Percentiles rank a stretch among this genome's conserved stretches.
These are phyloP conservation scores for Thaumatotibia leucotreta DNA, from an alignment of 1,140 invertebrate genomes.

Conservation along the genomic window DNA sequence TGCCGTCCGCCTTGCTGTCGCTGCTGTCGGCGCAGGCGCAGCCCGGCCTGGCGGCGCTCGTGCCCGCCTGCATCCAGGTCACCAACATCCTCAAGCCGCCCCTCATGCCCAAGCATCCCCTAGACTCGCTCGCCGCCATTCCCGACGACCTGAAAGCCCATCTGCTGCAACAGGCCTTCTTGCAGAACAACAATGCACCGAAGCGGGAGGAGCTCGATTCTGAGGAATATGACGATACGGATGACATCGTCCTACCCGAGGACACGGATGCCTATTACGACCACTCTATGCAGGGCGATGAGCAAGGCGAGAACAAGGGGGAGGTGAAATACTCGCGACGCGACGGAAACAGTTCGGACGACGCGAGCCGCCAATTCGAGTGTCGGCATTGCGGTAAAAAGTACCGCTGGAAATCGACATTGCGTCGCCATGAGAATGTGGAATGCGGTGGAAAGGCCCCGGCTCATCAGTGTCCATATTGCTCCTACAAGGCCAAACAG, in stretches of 20 bases:
- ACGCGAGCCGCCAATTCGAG: conserved; percentile 82
- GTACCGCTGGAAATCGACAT: conserved; percentile 89
- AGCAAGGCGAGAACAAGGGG: conserved; percentile 53
- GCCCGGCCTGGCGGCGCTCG: conserved; percentile 36
- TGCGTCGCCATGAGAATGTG: conserved; percentile 88
- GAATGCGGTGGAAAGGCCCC: conserved; percentile 92
- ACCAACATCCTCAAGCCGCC: conserved; percentile 32
- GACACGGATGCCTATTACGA: conserved; percentile 52
- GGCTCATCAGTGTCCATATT: conserved; percentile 88
- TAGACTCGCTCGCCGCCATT: conserved; percentile 23
- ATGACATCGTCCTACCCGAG: conserved; percentile 72
- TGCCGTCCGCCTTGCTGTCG: conserved; percentile 55
- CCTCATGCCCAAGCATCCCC: conserved; percentile 26
- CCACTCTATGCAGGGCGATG: conserved; percentile 1
- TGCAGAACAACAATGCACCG: conserved; percentile 61
- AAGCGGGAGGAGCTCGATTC: conserved; percentile 55
- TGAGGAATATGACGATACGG: conserved; percentile 69
- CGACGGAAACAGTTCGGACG: conserved; percentile 63
- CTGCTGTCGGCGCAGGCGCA: conserved; percentile 37
- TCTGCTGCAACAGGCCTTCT: conserved; percentile 55
- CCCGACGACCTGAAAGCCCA: conserved; percentile 47
- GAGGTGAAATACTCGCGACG: conserved; percentile 32
- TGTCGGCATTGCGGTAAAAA: conserved; percentile 88
- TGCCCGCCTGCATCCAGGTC: conserved; percentile 46
- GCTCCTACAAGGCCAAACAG: conserved; percentile 87